Evolutionary conservation across 2,888 invertebrate genomes (phyloP).

Genomic region (Ectobius pallidus): DNA sequence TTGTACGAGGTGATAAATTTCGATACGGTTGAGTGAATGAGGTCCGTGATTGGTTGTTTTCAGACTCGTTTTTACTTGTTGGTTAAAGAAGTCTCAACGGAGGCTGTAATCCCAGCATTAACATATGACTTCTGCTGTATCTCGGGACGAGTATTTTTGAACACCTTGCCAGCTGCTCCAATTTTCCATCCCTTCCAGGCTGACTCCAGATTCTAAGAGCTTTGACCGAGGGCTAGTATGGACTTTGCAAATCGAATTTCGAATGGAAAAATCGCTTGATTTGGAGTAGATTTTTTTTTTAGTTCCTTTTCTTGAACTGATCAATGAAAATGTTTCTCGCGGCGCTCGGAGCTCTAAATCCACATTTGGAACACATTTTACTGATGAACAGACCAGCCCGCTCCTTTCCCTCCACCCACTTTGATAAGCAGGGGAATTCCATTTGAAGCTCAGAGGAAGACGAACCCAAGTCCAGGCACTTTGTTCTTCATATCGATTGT

Average conservation of each 20-base stretch:
- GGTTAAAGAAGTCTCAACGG: no score
- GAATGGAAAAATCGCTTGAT: slow-evolving; percentile 16
- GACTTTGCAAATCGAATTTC: slow-evolving; percentile 16
- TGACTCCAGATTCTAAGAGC: neutral
- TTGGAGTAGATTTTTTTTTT: slow-evolving; percentile 8
- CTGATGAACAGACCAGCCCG: neutral
- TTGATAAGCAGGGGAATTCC: neutral
- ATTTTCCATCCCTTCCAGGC: no score
- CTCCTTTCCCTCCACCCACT: neutral
- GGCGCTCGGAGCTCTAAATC: slow-evolving; percentile 9
- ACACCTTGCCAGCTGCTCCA: no score
- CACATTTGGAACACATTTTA: slow-evolving; percentile 18
- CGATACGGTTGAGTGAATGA: no score
- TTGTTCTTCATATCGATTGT: no score
- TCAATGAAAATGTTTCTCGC: neutral
- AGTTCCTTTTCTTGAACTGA: neutral
- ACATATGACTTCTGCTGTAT: no score
- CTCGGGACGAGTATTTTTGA: no score
- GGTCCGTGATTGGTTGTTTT: no score
- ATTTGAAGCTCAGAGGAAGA: neutral
- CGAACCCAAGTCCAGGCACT: neutral
- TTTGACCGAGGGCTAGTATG: slow-evolving; percentile 8
- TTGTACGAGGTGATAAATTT: no score
- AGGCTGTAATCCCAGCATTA: no score
- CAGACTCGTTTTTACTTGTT: no score